Base-by-base conservation (phyloP, 2,888 invertebrate species). In the Ceriagrion tenellum region DNA sequence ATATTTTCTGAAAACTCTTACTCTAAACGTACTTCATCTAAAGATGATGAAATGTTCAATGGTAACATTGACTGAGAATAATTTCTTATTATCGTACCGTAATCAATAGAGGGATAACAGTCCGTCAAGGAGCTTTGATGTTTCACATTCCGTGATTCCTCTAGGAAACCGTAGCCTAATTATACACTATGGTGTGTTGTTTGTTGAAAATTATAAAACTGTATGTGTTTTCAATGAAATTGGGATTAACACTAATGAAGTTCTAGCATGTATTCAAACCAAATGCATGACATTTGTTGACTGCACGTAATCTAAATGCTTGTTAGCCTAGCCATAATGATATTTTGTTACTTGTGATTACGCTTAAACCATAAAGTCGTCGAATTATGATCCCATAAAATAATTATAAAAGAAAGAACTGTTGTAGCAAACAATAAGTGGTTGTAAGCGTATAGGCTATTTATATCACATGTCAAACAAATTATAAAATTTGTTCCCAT, bases 1-100 rank as follows among this genome's bases (percentile, higher is more conserved):
- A 93, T 93, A 93, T 93, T 93, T 93, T 93, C 93, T 93, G 93
- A 93, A 93, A 93, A 93, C 93, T 93, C 93, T 93, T 93, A 93
- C 93, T 93, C 93, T 93, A 93, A 93, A 47, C 69, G 93, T 69
- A 59, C 93, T 93, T 93, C 93, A 69, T 93, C 69, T 69, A 63
- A 69, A 93, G 55, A 93, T 40, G 93, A 74, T 93, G 69, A 93
- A 93, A 93, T 69, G n/a, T 35, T 93, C 93, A 74, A 93, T 93
- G 93, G 93, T 13, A 93, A 93, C 93, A 93, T 93, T 74, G 93
- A 93, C 93, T 93, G 93, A 93, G 93, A 55, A 47, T 69, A 69
- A 69, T 69, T 69, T 93, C 69, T 93, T 69, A 63, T 93, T 69
- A 93, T 69, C 47, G 47, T 93, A 93, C 63, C 47, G 93, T 93